phyloP scores from a whole-genome alignment of 2,888 invertebrate genomes.

The Trachelus tabidus region DNA sequence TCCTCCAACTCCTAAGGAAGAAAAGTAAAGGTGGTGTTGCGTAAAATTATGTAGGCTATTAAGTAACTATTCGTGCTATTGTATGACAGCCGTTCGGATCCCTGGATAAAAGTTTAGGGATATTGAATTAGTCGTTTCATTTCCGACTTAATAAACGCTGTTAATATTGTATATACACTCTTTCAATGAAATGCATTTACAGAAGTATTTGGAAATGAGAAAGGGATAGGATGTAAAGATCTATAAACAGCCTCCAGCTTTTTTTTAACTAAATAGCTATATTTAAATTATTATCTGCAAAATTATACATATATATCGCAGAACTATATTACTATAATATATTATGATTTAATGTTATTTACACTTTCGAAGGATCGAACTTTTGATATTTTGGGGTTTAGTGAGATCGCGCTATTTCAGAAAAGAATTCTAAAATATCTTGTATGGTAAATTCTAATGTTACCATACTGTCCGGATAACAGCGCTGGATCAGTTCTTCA shows the following conservation, averaged over 20 bases:
- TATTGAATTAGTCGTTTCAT: background rate
- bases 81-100: background rate
- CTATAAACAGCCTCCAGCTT: background rate
- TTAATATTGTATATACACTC: background rate
- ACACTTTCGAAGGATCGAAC: background rate
- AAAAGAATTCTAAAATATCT: slow-evolving; percentile 96
- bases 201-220: background rate
- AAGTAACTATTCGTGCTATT: background rate
- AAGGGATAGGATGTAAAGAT: background rate
- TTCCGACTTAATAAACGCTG: background rate
- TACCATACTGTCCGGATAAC: slow-evolving; percentile 96
- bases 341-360: background rate
- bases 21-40: background rate
- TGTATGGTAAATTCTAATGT: slow-evolving; percentile 94
- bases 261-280: background rate
- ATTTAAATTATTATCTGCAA: background rate
- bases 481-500: slow-evolving; percentile 92
- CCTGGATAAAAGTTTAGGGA: background rate
- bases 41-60: slow-evolving; percentile 15
- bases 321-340: background rate
- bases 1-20: slow-evolving; percentile 66
- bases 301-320: background rate
- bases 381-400: slow-evolving; percentile 59
- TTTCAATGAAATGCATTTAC: background rate
- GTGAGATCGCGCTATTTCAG: slow-evolving; percentile 97